Evolutionary conservation across 2,888 invertebrate genomes (phyloP).

Genomic region (Neelides folsomi): DNA sequence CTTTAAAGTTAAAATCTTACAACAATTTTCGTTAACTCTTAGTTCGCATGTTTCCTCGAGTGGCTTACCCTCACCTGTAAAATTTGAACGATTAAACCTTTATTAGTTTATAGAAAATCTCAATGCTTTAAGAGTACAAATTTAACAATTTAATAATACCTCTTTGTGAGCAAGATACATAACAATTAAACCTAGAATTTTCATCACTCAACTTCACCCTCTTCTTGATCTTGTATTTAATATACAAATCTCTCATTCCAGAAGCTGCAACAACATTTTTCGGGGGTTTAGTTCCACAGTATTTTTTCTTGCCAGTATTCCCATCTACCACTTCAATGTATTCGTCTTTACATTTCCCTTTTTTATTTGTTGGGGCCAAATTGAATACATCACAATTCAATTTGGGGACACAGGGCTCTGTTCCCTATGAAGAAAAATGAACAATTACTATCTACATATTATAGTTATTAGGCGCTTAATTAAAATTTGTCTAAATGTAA

Average conservation of each 20-base stretch:
- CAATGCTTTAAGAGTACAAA: no score
- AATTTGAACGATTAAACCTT: no score
- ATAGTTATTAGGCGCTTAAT: no score
- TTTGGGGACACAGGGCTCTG: slow-evolving; percentile 25
- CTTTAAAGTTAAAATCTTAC: slow-evolving; percentile 11
- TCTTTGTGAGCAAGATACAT: slow-evolving; percentile 17
- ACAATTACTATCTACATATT: no score
- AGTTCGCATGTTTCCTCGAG: slow-evolving; percentile 4
- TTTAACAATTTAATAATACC: no score
- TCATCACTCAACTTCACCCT: background rate
- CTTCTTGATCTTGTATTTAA: slow-evolving; percentile 10
- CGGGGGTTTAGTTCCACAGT: slow-evolving; percentile 15
- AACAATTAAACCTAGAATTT: slow-evolving; percentile 14
- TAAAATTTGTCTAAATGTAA: no score
- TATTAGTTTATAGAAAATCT: no score
- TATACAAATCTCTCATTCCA: slow-evolving; percentile 21
- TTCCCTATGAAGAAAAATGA: slow-evolving; percentile 13
- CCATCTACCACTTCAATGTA: slow-evolving; percentile 23
- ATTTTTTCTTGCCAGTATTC: slow-evolving; percentile 11
- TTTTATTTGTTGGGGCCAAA: slow-evolving; percentile 1
- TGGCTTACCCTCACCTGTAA: slow-evolving; percentile 8
- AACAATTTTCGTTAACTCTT: slow-evolving; percentile 15
- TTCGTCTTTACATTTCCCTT: slow-evolving; percentile 9
- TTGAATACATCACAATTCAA: slow-evolving; percentile 13
- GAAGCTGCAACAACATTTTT: slow-evolving; percentile 14